These are phyloP conservation scores for Platichthys stellatus DNA, from an alignment of 2,113 vertebrate species.

Conservation along the genomic window DNA sequence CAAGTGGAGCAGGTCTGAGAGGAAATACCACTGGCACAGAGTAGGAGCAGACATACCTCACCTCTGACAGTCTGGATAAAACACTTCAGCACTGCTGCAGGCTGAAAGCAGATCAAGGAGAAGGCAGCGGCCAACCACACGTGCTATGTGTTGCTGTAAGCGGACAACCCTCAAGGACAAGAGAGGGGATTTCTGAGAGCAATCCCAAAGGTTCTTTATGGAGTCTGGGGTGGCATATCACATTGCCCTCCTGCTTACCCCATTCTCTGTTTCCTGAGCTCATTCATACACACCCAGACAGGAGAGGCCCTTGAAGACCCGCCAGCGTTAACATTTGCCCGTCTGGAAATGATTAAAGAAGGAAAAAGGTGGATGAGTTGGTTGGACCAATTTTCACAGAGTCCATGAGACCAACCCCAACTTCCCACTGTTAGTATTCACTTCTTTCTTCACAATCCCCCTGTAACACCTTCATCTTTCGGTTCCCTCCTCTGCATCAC, in stretches of 20 bases:
- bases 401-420: constrained; percentile 34
- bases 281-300: constrained; percentile 28
- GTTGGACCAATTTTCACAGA: constrained; percentile 41
- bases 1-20: constrained; percentile 30
- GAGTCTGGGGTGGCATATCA: constrained; percentile 27
- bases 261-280: constrained; percentile 30
- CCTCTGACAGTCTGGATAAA: constrained; percentile 30
- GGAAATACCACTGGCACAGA: constrained; percentile 40
- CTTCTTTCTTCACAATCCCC: constrained; percentile 5
- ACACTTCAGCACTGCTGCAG: neutral
- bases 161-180: constrained; percentile 17
- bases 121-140: neutral
- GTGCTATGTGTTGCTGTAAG: constrained; percentile 9
- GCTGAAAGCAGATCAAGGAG: constrained; percentile 12
- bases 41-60: constrained; percentile 25
- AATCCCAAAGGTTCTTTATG: constrained; percentile 20
- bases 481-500: constrained; percentile 5
- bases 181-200: constrained; percentile 32
- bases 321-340: constrained; percentile 39
- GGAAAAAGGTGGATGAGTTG: constrained; percentile 31
- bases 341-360: constrained; percentile 40
- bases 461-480: neutral
- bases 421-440: constrained; percentile 2
- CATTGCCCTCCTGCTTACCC: constrained; percentile 27
- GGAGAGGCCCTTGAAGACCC: constrained; percentile 42